Evolutionary conservation across 2,113 vertebrate species (phyloP), one percentile per base, ranked within the genome.

Genomic region (Eulemur macaco): DNA sequence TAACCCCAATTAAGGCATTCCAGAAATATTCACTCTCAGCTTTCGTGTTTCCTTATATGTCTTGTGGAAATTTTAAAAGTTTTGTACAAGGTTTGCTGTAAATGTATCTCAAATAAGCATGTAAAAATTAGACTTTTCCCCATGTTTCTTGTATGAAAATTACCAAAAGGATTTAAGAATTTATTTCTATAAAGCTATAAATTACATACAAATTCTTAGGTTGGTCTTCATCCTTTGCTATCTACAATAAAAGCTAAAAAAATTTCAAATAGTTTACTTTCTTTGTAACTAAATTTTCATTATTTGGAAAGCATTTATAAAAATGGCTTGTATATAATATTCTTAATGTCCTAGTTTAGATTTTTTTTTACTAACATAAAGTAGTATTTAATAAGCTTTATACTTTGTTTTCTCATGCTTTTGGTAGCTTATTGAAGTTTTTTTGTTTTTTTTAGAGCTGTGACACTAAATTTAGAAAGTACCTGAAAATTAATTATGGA

Each of bases 41-140:
- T 93, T 89, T 95, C 77, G 60, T 88, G n/a, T 91, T 96, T 97
- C 29, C 42, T 95, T 89, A 27, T 86, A 91, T 50, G 17, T 89
- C 60, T 83, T 95, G 42, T 81, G 50, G 29, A 95, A 89, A 89
- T 69, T 84, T 92, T 76, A 45, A 82, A 89, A 60, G 39, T 91
- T 96, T 88, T 91, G 5, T 80, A 6, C 12, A 45, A 68, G 27
- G 9, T 54, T 93, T 89, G 6, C n/a, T 96, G 0, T 89, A 83
- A 74, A 20, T 94, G 2, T 89, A 89, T 45, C 37, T 91, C 13
- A 93, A 37, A 66, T 92, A 92, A 78, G 66, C 39, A 68, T 17
- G 39, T 69, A 71, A 92, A 97, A 94, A 13, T 90, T 87, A 71
- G 31, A 56, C 77, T 85, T 52, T 69, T 47, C 37, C 1, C 13